Evolutionary conservation across 2,797 vertebrate species (phyloP), one percentile per base, ranked within the genome.

Genomic region (Podarcis lilfordi): DNA sequence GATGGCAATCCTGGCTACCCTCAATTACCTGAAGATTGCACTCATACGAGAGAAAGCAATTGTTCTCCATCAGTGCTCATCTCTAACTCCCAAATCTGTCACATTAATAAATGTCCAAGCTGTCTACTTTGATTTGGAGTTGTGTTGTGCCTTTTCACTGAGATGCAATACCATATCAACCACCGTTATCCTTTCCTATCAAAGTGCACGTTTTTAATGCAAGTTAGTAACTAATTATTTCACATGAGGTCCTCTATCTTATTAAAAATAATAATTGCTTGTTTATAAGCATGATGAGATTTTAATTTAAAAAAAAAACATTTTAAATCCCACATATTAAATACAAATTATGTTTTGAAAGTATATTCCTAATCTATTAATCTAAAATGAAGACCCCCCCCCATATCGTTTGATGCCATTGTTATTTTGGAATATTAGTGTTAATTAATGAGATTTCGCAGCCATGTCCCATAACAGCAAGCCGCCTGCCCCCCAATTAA

Each of bases 331-430:
- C 45, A 43, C 32, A 80, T 50, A 32, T 80, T 61, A 80, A 84
- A 79, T 71, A 45, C 64, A 85, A 80, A 80, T 84, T 35, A 85
- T 45, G 69, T 85, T 80, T 85, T 75, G 77, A 80, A 85, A 80
- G 23, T 75, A 27, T 84, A 32, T 74, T 61, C n/a, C 76, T 59
- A 76, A 66, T 19, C 4, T 40, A 84, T 78, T 79, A 55, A 84
- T 88, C 75, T 84, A 59, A 32, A 71, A 50, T 80, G 75, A 43
- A 59, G 25, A 45, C 19, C 1, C 21, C 61, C 59, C 17, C 15
- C 55, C 43, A 37, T 50, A 35, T 29, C 3, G 66, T 85, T 85
- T 85, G 68, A 35, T 80, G 27, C 43, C 32, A 75, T 74, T 6
- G 29, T 66, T 29, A 25, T 83, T 27, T 23, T 71, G n/a, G 40